phyloP scores from a whole-genome alignment of 2,888 invertebrate genomes.

The Macrophya annulata region DNA sequence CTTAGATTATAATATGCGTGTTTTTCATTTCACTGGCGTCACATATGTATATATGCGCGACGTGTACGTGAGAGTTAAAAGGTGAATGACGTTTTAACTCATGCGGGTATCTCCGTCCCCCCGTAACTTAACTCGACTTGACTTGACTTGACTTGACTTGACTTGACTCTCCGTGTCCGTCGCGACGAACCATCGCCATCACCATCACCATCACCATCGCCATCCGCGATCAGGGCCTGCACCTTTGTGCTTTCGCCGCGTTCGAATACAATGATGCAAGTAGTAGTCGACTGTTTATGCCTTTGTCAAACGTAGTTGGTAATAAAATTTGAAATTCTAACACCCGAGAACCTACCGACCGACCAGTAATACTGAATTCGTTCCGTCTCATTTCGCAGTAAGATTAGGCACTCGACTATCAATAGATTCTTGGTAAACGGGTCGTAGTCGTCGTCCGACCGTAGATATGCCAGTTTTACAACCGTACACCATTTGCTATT shows the following conservation, averaged over 20 bases:
- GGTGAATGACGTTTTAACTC: slow-evolving; percentile 42
- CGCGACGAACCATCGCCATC: slow-evolving; percentile 21
- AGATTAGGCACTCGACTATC: slow-evolving; percentile 55
- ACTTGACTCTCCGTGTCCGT: background rate
- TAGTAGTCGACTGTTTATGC: background rate
- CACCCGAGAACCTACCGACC: background rate
- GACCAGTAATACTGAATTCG: slow-evolving; percentile 38
- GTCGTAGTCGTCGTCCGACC: background rate
- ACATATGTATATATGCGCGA: background rate
- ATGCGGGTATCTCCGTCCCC: slow-evolving; percentile 23
- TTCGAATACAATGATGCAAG: slow-evolving; percentile 31
- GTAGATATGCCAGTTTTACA: slow-evolving; percentile 1
- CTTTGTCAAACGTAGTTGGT: slow-evolving; percentile 5
- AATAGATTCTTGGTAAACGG: slow-evolving; percentile 24
- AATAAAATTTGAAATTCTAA: slow-evolving; percentile 53
- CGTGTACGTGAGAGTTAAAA: slow-evolving; percentile 27
- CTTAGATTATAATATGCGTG: background rate
- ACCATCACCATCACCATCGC: slow-evolving; percentile 16
- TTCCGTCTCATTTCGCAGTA: slow-evolving; percentile 57
- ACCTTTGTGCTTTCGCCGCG: slow-evolving; percentile 32
- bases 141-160: too few species aligned
- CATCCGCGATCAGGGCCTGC: slow-evolving; percentile 15
- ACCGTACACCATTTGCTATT: slow-evolving; percentile 19
- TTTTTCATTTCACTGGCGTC: slow-evolving; percentile 16
- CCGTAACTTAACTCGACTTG: background rate